Evolutionary conservation across 1,140 invertebrate genomes (phyloP), one percentile per base, ranked within the genome.

Genomic region (Musca vetustissima): DNA sequence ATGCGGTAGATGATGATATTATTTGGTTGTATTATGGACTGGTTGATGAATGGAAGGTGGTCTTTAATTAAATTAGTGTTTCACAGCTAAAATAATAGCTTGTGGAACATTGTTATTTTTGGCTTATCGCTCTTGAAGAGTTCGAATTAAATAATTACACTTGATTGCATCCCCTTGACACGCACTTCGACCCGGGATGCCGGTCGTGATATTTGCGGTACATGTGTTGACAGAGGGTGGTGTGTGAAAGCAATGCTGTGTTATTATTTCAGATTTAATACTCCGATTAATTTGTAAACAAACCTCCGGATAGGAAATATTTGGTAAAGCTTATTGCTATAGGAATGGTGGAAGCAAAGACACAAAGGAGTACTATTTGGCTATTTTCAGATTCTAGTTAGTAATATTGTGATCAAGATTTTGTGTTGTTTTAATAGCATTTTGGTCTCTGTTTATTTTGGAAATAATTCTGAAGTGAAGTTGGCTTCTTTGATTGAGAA

Each of bases 131-230:
- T 61, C n/a, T 6, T 11, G 19, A 17, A 59, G 43, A 61, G 57
- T 61, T 61, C n/a, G 36, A 61, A 61, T 61, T 61, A 61, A 61
- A 61, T 61, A 61, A 61, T 61, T 61, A 32, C 57, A 61, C 57
- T 61, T 61, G 57, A 61, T 28, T 61, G 57, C 57, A 61, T 13
- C 57, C 49, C 17, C 49, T 22, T 19, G 49, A n/a, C 57, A 36
- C 11, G 11, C 11, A 43, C 36, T 13, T 43, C 36, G 36, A 43
- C 36, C 11, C 36, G 11, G 36, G 36, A 43, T 43, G 11, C 11
- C 36, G 36, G 36, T 11, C 36, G 13, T 28, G 11, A 43, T 7
- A 43, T 43, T 43, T 43, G 36, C 13, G 36, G 36, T 43, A 13
- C 36, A 43, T 43, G 36, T 43, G 36, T 52, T 52, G 19, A 61